Percentiles rank a stretch among this genome's conserved stretches.
These are phyloP conservation scores for Rhinoptilus africanus DNA, from an alignment of 2,113 vertebrate genomes.

Conservation along the genomic window DNA sequence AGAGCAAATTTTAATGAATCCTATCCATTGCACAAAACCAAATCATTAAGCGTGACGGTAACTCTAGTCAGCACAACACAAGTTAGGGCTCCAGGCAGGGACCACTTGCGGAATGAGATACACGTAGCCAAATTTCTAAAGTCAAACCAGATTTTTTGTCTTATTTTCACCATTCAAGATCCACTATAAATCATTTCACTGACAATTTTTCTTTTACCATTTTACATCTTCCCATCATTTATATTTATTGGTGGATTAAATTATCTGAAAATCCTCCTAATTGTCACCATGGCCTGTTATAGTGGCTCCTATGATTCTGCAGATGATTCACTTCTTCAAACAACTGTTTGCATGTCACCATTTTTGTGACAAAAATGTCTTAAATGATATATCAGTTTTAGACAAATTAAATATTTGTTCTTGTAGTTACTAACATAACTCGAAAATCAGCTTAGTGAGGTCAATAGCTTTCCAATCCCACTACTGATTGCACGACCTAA, in stretches of 20 bases:
- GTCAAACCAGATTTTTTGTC: neutral
- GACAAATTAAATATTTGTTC: neutral
- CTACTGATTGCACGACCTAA: neutral
- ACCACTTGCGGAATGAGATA: neutral
- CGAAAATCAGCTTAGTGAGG: neutral
- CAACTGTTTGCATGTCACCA: neutral
- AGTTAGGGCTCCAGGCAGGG: neutral
- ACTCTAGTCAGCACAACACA: neutral
- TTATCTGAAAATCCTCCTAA: neutral
- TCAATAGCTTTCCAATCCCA: neutral
- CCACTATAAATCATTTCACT: neutral
- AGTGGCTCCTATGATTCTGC: neutral
- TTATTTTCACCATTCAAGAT: neutral
- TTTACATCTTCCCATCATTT: neutral
- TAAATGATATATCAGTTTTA: neutral
- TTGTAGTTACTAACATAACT: neutral
- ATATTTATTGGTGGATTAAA: neutral
- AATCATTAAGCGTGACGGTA: rapidly evolving
- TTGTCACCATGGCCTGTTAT: neutral
- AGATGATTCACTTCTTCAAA: neutral
- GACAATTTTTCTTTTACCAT: neutral
- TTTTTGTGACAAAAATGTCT: neutral
- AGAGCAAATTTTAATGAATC: neutral
- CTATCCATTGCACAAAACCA: neutral
- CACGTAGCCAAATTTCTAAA: neutral